phyloP scores from a whole-genome alignment of 1,140 invertebrate genomes.

The Ganaspis sp. region DNA sequence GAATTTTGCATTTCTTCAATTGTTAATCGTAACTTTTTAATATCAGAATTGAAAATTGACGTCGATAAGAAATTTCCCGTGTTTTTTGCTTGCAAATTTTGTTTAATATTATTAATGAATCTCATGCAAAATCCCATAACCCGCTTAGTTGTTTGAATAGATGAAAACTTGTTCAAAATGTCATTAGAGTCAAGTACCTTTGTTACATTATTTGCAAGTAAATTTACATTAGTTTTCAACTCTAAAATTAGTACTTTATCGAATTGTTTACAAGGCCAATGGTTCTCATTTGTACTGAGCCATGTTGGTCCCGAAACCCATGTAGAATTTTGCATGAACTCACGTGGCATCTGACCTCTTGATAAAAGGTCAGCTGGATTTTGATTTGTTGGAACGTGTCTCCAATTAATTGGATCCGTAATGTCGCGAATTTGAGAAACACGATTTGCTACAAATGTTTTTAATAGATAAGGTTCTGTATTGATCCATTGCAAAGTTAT shows the following conservation, averaged over 20 bases:
- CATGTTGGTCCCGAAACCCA: not conserved
- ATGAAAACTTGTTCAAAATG: not conserved
- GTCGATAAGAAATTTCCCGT: too few relatives aligned
- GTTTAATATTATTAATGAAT: not conserved
- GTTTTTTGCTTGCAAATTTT: too few relatives aligned
- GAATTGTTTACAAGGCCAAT: not conserved
- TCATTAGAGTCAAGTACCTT: not conserved
- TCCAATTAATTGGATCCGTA: conserved; percentile 51
- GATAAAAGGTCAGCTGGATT: conserved; percentile 68
- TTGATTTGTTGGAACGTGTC: conserved; percentile 57
- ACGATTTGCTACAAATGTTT: conserved; percentile 61
- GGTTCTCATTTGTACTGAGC: not conserved
- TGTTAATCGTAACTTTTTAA: not conserved
- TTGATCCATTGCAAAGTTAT: conserved; percentile 55
- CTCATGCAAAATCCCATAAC: not conserved
- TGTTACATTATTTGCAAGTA: not conserved
- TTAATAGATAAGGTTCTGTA: conserved; percentile 42
- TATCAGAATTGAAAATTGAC: too few relatives aligned
- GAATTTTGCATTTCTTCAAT: not conserved
- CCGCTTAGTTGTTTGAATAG: not conserved
- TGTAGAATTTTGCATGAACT: conserved; percentile 14
- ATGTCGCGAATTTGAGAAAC: conserved; percentile 61
- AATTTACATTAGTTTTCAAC: not conserved
- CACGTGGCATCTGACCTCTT: conserved; percentile 49
- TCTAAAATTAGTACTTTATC: not conserved